These are phyloP conservation scores for Leptopilina boulardi DNA, from an alignment of 1,140 invertebrate species.

Conservation along the genomic window DNA sequence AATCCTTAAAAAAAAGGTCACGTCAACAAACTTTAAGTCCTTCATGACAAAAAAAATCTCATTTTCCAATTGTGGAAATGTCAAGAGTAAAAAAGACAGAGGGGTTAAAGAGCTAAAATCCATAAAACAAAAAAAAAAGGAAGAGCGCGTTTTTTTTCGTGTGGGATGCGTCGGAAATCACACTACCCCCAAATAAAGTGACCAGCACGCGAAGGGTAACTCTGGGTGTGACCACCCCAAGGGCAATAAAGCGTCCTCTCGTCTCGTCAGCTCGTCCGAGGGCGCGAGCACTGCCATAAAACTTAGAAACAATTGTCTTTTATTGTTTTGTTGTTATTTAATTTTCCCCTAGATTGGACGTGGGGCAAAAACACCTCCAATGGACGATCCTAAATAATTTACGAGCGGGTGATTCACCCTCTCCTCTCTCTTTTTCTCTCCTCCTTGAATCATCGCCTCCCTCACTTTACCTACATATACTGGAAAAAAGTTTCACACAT, in stretches of 20 bases:
- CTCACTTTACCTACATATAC: too few relatives aligned
- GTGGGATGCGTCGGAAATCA: constrained; percentile 52
- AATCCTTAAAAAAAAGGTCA: too few relatives aligned
- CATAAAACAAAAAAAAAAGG: not conserved
- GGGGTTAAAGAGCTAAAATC: constrained; percentile 26
- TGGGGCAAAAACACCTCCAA: constrained; percentile 50
- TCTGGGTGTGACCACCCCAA: constrained; percentile 46
- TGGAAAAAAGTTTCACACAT: not conserved
- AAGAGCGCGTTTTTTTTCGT: not conserved
- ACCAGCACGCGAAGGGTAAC: constrained; percentile 60
- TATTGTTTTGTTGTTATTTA: constrained; percentile 74
- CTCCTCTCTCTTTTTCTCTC: not conserved
- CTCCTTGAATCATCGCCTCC: not conserved
- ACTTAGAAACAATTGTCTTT: constrained; percentile 74
- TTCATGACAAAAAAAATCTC: too few relatives aligned
- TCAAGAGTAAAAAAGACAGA: constrained; percentile 29
- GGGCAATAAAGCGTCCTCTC: constrained; percentile 70
- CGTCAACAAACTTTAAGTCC: too few relatives aligned
- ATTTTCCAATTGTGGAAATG: not conserved
- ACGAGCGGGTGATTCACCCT: constrained; percentile 57
- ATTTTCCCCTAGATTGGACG: constrained; percentile 59
- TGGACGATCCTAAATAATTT: constrained; percentile 72
- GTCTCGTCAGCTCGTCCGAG: constrained; percentile 48
- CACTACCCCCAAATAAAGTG: constrained; percentile 74
- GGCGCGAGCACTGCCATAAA: constrained; percentile 65